A percentile compares a stretch with the other conserved stretches of the same genome.
Evolutionary conservation across 2,888 invertebrate genomes (phyloP).

Genomic region (Coecobrya sp.): DNA sequence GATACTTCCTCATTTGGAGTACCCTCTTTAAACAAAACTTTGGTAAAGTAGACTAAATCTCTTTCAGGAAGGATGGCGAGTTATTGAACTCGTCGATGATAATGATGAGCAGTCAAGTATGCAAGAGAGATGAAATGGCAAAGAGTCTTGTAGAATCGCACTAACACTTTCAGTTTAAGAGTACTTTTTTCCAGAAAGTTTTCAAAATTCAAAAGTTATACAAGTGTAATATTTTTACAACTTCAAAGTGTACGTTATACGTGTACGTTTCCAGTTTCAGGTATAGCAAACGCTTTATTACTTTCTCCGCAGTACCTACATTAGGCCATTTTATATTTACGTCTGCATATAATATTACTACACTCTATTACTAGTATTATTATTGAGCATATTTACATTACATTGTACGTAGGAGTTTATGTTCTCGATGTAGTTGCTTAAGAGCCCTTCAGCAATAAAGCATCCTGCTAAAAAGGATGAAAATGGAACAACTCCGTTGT

Average conservation of each 20-base stretch:
- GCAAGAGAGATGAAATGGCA: background rate
- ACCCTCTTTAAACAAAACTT: constrained; percentile 12
- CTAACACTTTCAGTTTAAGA: constrained; percentile 32
- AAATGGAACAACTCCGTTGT: background rate
- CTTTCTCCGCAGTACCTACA: background rate
- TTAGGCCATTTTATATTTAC: background rate
- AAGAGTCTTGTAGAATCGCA: constrained; percentile 10
- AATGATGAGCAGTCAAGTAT: constrained; percentile 11
- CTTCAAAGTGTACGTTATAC: no score
- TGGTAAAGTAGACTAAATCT: background rate
- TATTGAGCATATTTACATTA: constrained; percentile 25
- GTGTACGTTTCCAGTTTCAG: background rate
- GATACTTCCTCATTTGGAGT: background rate
- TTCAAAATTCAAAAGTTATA: constrained; percentile 31
- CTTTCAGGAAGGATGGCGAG: background rate
- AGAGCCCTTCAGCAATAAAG: constrained; percentile 22
- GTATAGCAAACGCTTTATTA: background rate
- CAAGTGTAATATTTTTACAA: constrained; percentile 5
- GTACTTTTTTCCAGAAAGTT: constrained; percentile 24
- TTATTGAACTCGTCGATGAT: constrained; percentile 4
- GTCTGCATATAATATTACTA: background rate
- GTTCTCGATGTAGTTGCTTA: constrained; percentile 5
- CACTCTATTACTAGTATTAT: background rate
- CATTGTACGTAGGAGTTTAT: background rate
- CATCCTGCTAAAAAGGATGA: background rate